phyloP scores from a whole-genome alignment of 2,888 invertebrate species.

The Asteroscopus sphinx region DNA sequence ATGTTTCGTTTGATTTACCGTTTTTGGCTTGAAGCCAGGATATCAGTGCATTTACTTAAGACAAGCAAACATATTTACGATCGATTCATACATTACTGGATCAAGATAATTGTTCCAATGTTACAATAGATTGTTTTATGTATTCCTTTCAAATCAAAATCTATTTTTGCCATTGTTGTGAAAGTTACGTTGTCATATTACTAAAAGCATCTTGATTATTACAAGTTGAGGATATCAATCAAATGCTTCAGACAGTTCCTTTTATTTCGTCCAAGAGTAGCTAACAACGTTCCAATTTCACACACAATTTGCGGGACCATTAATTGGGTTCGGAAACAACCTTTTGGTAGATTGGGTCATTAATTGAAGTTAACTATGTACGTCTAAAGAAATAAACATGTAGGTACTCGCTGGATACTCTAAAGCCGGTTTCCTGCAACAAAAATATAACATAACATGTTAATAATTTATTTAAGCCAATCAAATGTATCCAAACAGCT shows the following conservation, averaged over 20 bases:
- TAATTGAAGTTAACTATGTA: conserved; percentile 24
- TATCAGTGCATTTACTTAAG: conserved; percentile 71
- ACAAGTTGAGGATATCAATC: conserved; percentile 28
- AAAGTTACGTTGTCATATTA: conserved; percentile 1
- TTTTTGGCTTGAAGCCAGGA: conserved; percentile 68
- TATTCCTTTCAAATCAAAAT: conserved; percentile 16
- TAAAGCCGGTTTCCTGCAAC: too few species aligned
- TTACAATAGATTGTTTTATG: conserved; percentile 14
- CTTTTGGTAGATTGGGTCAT: conserved; percentile 21
- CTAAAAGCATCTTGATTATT: neutral
- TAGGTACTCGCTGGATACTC: too few species aligned
- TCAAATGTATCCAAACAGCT: too few species aligned
- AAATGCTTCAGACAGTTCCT: conserved; percentile 41
- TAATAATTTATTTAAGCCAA: too few species aligned
- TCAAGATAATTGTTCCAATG: conserved; percentile 28
- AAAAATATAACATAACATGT: too few species aligned
- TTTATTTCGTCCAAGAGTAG: conserved; percentile 32
- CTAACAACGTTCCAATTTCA: conserved; percentile 36
- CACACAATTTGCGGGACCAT: conserved; percentile 39
- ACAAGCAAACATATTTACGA: conserved; percentile 42
- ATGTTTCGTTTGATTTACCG: conserved; percentile 48
- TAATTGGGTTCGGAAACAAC: conserved; percentile 36
- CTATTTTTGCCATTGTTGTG: neutral
- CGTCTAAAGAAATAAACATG: neutral
- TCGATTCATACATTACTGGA: conserved; percentile 45